Conservation (phyloP, 2,888 invertebrate genomes). For the Leucophenga montana region DNA sequence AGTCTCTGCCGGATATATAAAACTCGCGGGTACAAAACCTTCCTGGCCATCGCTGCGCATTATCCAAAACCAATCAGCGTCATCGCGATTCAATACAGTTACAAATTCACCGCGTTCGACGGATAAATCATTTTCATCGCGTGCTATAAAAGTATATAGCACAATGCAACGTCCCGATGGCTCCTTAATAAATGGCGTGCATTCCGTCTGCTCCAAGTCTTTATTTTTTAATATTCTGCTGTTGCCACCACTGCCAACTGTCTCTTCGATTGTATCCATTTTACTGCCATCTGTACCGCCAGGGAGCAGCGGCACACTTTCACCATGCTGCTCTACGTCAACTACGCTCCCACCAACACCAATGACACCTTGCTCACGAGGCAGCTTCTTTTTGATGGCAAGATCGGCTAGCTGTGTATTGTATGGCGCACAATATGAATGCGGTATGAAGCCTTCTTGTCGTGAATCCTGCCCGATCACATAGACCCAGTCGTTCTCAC, state of each 20-base stretch:
- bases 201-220: slow-evolving; percentile 75
- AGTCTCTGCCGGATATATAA: slow-evolving; percentile 92
- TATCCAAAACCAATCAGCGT: slow-evolving; percentile 98
- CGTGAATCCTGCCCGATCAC: slow-evolving; percentile 92
- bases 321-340: slow-evolving; percentile 52
- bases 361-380: slow-evolving; percentile 76
- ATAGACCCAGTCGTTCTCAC: slow-evolving; percentile 98
- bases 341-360: background rate
- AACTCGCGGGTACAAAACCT: slow-evolving; percentile 95
- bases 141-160: slow-evolving; percentile 91
- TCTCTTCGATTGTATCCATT: slow-evolving; percentile 67
- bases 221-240: slow-evolving; percentile 66
- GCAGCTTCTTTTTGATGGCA: slow-evolving; percentile 89
- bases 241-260: slow-evolving; percentile 42
- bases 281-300: slow-evolving; percentile 50
- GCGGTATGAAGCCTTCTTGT: slow-evolving; percentile 95
- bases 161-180: slow-evolving; percentile 93
- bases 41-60: slow-evolving; percentile 93
- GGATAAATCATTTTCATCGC: slow-evolving; percentile 95
- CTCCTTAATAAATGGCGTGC: slow-evolving; percentile 83
- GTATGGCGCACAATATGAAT: slow-evolving; percentile 92
- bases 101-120: slow-evolving; percentile 96
- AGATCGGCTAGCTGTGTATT: slow-evolving; percentile 84
- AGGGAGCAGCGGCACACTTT: slow-evolving; percentile 58
- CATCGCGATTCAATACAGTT: slow-evolving; percentile 94